Evolutionary conservation across 2,888 invertebrate species (phyloP).

Genomic region (Micoletzkya japonica): DNA sequence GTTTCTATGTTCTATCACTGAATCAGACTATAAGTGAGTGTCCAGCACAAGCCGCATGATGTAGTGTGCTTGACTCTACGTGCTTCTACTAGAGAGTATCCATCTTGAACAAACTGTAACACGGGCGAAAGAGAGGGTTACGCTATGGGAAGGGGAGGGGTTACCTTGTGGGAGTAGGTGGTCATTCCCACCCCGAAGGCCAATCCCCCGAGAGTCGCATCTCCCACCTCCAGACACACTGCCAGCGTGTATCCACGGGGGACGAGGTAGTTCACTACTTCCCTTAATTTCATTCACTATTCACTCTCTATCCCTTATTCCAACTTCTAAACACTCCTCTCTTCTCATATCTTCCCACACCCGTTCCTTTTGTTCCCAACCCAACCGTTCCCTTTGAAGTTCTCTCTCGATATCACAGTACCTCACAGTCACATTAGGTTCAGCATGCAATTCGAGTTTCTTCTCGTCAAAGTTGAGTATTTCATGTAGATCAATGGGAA

Average conservation of each 20-base stretch:
- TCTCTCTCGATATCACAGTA: constrained; percentile 1
- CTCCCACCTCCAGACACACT: constrained; percentile 74
- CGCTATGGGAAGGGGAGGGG: too few relatives aligned
- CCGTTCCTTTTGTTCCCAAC: neutral
- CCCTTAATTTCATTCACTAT: constrained; percentile 64
- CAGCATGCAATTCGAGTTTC: constrained; percentile 72
- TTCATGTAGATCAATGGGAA: constrained; percentile 73
- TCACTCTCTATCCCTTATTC: neutral
- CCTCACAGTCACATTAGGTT: constrained; percentile 75
- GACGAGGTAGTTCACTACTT: constrained; percentile 72
- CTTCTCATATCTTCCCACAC: neutral
- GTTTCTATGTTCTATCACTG: too few relatives aligned
- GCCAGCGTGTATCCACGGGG: constrained; percentile 74
- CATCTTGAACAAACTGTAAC: too few relatives aligned
- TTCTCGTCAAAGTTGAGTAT: constrained; percentile 72
- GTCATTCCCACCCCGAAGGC: constrained; percentile 78
- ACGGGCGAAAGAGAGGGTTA: too few relatives aligned
- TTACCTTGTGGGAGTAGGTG: constrained; percentile 74
- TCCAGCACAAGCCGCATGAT: too few relatives aligned
- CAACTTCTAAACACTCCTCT: neutral
- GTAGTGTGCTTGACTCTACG: too few relatives aligned
- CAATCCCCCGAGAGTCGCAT: constrained; percentile 75
- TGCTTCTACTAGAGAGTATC: too few relatives aligned
- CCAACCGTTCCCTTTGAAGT: neutral
- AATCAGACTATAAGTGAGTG: too few relatives aligned